Conservation (phyloP, 2,888 invertebrate genomes). For the Prosapia bicincta region DNA sequence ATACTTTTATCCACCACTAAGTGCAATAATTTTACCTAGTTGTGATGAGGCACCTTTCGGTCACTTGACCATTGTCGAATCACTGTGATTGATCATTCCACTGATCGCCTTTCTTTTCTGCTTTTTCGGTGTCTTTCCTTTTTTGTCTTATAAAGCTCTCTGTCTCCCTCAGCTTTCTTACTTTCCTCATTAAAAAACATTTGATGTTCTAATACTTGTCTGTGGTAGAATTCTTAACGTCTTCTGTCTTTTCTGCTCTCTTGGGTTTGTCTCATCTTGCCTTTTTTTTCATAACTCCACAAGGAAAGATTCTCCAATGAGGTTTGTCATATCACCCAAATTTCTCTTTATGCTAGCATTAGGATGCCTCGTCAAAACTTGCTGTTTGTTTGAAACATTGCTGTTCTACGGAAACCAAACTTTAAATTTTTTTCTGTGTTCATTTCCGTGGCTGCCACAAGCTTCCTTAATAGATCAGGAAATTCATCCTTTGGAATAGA, state of each 20-base stretch:
- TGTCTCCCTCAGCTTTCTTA: background rate
- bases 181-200: background rate
- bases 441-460: slow-evolving; percentile 10
- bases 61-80: too few species aligned
- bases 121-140: too few species aligned
- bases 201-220: background rate
- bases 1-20: too few species aligned
- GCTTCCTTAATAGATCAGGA: slow-evolving; percentile 21
- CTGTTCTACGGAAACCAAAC: background rate
- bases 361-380: background rate
- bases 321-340: background rate
- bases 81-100: background rate
- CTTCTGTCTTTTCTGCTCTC: background rate
- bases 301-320: background rate
- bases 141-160: background rate
- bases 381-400: background rate
- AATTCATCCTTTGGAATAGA: slow-evolving; percentile 26
- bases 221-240: background rate
- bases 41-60: too few species aligned
- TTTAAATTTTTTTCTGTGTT: background rate
- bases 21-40: too few species aligned
- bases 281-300: background rate
- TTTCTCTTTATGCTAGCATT: background rate
- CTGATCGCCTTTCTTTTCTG: background rate
- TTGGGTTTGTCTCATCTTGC: background rate